These are phyloP conservation scores for Parazoanthus swiftii DNA, from an alignment of 92 coral and sea anemone species.

Conservation along the genomic window DNA sequence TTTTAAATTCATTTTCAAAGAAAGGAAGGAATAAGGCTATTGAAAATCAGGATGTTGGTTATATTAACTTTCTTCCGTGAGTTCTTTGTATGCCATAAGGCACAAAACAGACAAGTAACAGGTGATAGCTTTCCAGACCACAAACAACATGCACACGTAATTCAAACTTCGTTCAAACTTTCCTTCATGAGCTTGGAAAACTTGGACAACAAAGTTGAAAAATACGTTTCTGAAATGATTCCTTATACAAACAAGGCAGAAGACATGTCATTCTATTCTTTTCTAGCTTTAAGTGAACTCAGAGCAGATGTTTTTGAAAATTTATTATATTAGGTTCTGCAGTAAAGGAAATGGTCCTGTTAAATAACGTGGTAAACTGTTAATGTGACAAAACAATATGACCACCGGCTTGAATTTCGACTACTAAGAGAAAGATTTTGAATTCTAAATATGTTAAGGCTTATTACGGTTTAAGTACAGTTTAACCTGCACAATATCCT, in stretches of 20 bases:
- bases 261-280: not conserved
- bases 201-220: not conserved
- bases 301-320: not conserved
- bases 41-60: no score
- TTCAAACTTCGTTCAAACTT: no score
- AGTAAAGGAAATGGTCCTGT: not conserved
- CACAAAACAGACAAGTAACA: no score
- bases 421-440: not conserved
- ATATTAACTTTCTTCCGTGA: no score
- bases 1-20: no score
- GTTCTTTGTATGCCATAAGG: no score
- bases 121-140: not conserved
- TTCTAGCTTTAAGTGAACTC: not conserved
- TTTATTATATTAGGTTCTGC: not conserved
- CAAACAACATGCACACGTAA: not conserved
- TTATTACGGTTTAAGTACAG: no score
- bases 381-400: not conserved
- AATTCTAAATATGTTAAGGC: not conserved
- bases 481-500: not conserved
- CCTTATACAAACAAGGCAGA: not conserved
- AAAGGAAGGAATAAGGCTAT: no score
- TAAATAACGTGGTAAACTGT: not conserved
- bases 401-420: not conserved
- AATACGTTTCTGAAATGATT: no score
- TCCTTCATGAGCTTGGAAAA: not conserved